Base-by-base conservation (phyloP, 2,888 invertebrate genomes). In the Trachelus troglodyta region DNA sequence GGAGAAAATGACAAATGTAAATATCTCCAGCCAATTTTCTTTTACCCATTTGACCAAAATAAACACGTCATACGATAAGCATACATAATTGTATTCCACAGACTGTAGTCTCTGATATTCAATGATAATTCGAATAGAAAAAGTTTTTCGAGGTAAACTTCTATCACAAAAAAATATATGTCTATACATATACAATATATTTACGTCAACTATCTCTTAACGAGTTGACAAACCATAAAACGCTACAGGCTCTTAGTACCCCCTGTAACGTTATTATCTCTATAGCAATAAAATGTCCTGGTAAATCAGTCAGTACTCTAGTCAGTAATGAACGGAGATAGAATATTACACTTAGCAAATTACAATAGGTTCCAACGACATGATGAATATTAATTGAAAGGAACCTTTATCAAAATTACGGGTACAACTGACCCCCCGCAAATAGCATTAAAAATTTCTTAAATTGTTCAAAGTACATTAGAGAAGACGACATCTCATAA, bases 281-380 rank as follows among this genome's bases (percentile, higher is more conserved):
- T 68, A 69, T 30, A 77, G 74, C 75, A 76, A 78, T 79, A 75
- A 77, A 68, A 69, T 76, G 35, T 31, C 56, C 76, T 69, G 74
- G 79, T 85, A 85, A 87, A 87, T 86, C 84, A 87, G 86, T 87
- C 86, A 86, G 79, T 76, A 75, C 30, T 33, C 33, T 76, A 69
- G 78, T 80, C 80, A 81, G 76, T 34, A n/a, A 4, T 3, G 34
- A 74, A 35, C 69, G 80, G 35, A 34, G n/a, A 74, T 11, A 23
- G 9, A 56, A 56, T 23, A 1, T 56, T 15, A 56, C 23, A 56
- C 56, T 56, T 2, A 56, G 56, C 9, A 74, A 74, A 34, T 23
- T 33, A 34, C 31, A 71, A 71, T 15, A 15, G 31, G 71, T 31
- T 23, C 23, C 11, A 71, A 34, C 11, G 11, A 31, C 23, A 11